A percentile compares a stretch with the other conserved stretches of the same genome.
These are phyloP conservation scores for Diadumene lineata DNA, from an alignment of 92 coral and sea anemone genomes.

Conservation along the genomic window DNA sequence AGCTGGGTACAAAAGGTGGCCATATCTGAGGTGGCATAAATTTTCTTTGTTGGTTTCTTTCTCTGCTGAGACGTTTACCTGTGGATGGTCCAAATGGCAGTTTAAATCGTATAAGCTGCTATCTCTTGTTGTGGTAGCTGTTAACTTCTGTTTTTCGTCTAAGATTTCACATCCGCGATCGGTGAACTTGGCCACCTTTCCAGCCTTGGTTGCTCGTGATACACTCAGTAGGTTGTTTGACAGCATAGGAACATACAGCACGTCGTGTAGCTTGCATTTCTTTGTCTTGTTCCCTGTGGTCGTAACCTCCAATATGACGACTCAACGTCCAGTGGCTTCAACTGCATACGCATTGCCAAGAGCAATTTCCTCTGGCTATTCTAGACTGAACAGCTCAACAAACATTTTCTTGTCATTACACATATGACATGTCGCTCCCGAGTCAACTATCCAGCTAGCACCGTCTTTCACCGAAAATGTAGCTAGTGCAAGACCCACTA, in stretches of 20 bases:
- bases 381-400: slow-evolving; percentile 32
- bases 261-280: no score
- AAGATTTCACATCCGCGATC: slow-evolving; percentile 47
- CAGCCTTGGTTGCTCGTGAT: no score
- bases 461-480: slow-evolving; percentile 10
- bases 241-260: no score
- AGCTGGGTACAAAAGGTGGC: no score
- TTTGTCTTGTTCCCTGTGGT: slow-evolving; percentile 19
- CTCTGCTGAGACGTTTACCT: no score
- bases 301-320: no score
- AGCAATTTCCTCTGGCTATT: slow-evolving; percentile 44
- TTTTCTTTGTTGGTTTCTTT: no score
- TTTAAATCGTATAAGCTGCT: slow-evolving; percentile 53
- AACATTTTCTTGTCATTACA: slow-evolving; percentile 41
- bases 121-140: no score
- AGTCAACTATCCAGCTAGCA: slow-evolving; percentile 46
- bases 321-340: slow-evolving; percentile 53
- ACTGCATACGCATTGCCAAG: slow-evolving; percentile 39
- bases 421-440: slow-evolving; percentile 66
- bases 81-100: slow-evolving; percentile 11
- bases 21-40: slow-evolving; percentile 59
- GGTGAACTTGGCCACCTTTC: no score
- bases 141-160: slow-evolving; percentile 40
- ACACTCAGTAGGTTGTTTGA: no score
- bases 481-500: slow-evolving; percentile 27